Evolutionary conservation across 2,888 invertebrate species (phyloP), one percentile per base, ranked within the genome.

Genomic region (Agriopis marginaria): DNA sequence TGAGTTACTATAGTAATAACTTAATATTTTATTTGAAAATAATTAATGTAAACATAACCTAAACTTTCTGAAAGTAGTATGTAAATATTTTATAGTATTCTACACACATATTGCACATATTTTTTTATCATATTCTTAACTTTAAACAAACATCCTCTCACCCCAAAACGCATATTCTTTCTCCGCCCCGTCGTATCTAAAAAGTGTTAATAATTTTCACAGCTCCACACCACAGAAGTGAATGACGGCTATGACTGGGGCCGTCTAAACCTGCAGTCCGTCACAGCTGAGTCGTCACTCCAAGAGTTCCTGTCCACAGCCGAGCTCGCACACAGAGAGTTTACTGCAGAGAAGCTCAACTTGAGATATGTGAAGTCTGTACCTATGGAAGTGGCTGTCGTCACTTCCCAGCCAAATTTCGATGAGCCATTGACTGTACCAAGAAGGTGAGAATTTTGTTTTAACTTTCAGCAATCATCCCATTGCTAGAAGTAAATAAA

Each of bases 301-400:
- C 98, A 99, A 92, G 99, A 99, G 83, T 99, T 99, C 87, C 93
- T 99, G 5, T 97, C 98, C 0, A 99, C 98, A 0, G 99, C 99
- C 0, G 97, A 99, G 89, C 91, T 99, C 68, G 99, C 99, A 0
- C 98, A 98, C 50, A 97, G 97, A 0, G 99, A 99, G 87, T 99
- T 99, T 86, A 97, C 97, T 83, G 97, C 98, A 4, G 98, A 99
- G 86, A 98, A 98, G 86, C 87, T 98, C 3, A 98, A 99, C 84
- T 95, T 98, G 7, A 96, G 86, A 75, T 93, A 91, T 87, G 90
- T 93, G 4, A 91, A 88, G 74, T 90, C 89, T 1, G 82, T 84
- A 4, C 93, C 93, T 0, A 85, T 82, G 77, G 90, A 88, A 70
- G 92, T 93, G 7, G 83, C 89, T 60, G 77, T 87, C 12, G 88